Evolutionary conservation across 2,113 vertebrate genomes (phyloP), one percentile per base, ranked within the genome.

Genomic region (Crocuta crocuta): DNA sequence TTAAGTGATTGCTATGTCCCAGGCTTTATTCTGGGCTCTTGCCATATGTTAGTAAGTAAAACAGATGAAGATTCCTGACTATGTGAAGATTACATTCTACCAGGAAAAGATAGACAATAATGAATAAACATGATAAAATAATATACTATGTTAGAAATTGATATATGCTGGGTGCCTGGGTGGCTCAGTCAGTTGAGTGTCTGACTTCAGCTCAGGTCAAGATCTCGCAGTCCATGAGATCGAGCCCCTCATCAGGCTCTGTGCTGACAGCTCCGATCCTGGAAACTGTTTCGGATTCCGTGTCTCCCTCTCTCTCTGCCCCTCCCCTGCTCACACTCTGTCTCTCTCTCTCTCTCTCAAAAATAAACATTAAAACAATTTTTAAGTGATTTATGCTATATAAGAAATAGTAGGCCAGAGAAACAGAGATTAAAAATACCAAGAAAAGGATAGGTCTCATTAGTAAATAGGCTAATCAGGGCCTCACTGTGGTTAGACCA

Each of bases 11-110:
- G 45, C 23, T 88, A 4, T 63, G 71, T 85, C 74, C 9, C 15
- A 87, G 74, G 70, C 63, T 91, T 91, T 94, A 65, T 68, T 90
- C 63, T 83, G 74, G 80, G 53, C 15, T 91, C 12, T 84, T 96
- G 24, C 45, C 26, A n/a, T 55, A 43, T 83, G n/a, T 24, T 31
- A 89, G 17, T 86, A 83, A 92, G 65, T 97, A 63, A 92, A 89
- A 95, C 12, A 92, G 31, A 65, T 45, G 43, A 65, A 80, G 24
- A 93, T 90, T 23, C 10, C 81, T 87, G 83, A 61, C 61, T 28
- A 45, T 78, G 19, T 73, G 4, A 43, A 71, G 23, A 83, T 63
- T 70, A 55, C n/a, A 93, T 87, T 97, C 39, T 63, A 91, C 10
- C 48, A 91, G 53, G 13, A 83, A 95, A 88, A 48, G 35, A 74